Percentiles rank a stretch among this genome's conserved stretches.
phyloP scores from a whole-genome alignment of 2,797 vertebrate genomes.

The Fistularia commersonii region DNA sequence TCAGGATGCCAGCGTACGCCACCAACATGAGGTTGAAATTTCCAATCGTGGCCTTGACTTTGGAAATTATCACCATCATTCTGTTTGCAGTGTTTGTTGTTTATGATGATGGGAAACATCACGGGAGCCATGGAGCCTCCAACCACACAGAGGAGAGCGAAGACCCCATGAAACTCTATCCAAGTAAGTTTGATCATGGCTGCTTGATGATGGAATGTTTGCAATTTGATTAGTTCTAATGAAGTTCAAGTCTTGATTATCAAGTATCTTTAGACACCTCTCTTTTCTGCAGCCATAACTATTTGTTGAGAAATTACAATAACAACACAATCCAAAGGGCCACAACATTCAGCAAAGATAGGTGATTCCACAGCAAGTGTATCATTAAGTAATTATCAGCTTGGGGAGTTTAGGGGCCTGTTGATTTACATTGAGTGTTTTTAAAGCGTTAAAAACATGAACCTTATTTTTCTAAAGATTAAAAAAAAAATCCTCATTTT shows the following conservation, averaged over 20 bases:
- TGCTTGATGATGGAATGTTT: slow-evolving; percentile 6
- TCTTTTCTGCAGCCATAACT: too few species aligned
- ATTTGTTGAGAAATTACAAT: too few species aligned
- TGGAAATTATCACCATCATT: slow-evolving; percentile 83
- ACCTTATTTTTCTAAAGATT: neutral
- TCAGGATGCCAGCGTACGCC: slow-evolving; percentile 73
- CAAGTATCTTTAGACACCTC: neutral
- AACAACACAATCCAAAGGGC: too few species aligned
- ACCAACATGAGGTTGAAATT: slow-evolving; percentile 92
- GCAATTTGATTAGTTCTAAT: neutral
- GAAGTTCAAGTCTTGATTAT: neutral
- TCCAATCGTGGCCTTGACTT: slow-evolving; percentile 79
- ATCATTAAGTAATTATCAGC: too few species aligned
- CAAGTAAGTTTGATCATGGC: slow-evolving; percentile 80
- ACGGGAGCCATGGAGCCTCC: slow-evolving; percentile 3
- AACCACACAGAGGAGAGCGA: slow-evolving; percentile 14
- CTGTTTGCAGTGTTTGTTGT: slow-evolving; percentile 82
- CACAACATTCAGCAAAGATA: too few species aligned
- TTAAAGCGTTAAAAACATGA: neutral
- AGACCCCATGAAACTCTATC: slow-evolving; percentile 71
- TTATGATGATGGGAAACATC: slow-evolving; percentile 67
- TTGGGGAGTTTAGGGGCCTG: too few species aligned
- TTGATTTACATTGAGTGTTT: neutral
- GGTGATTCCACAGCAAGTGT: too few species aligned
- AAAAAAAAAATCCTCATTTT: neutral